Percentiles rank a stretch among this genome's conserved stretches.
phyloP scores from a whole-genome alignment of 1,140 invertebrate genomes.

The Centruroides sculpturatus region DNA sequence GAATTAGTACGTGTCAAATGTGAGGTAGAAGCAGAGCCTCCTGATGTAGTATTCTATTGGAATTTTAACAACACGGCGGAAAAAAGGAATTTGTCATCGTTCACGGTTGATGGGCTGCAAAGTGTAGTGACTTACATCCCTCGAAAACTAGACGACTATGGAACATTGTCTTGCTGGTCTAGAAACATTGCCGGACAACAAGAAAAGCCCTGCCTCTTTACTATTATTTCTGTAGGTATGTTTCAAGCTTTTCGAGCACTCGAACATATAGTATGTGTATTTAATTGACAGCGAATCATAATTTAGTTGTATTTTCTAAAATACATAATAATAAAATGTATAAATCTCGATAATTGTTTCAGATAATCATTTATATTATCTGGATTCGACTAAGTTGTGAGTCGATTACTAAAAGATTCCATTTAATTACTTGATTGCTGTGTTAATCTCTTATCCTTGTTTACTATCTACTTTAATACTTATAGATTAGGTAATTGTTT shows the following conservation, averaged over 20 bases:
- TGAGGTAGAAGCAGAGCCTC: constrained; percentile 75
- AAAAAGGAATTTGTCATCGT: constrained; percentile 13
- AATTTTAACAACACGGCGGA: constrained; percentile 18
- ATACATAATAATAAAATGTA: no score
- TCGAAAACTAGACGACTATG: constrained; percentile 19
- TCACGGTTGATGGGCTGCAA: constrained; percentile 9
- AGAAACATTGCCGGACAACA: constrained; percentile 24
- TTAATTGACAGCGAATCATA: no score
- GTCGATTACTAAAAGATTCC: no score
- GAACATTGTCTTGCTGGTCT: constrained; percentile 21
- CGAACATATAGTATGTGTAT: no score
- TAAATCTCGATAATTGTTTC: no score
- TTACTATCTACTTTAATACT: no score
- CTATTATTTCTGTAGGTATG: constrained; percentile 21
- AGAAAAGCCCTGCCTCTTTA: constrained; percentile 22
- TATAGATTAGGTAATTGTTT: no score
- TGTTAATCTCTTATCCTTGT: no score
- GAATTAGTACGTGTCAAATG: constrained; percentile 60
- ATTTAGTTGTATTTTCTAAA: no score
- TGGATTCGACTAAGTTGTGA: no score
- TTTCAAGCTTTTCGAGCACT: neutral
- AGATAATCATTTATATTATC: no score
- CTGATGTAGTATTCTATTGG: constrained; percentile 39
- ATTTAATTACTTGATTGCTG: no score
- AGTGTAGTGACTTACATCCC: constrained; percentile 17